Conservation (phyloP, 2,888 invertebrate species). For the Brachyptera putata region DNA sequence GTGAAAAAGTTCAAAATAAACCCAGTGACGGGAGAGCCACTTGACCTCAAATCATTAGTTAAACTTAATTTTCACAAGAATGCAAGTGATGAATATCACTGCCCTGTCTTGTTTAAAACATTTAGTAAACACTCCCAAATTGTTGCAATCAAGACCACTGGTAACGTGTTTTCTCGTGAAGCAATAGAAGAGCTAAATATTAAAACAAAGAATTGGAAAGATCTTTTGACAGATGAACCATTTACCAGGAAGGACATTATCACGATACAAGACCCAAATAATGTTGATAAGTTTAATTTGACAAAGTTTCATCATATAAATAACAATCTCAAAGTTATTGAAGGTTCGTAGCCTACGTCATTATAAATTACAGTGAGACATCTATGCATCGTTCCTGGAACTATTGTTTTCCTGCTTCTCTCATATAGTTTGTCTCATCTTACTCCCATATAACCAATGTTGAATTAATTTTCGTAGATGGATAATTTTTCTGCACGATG, state of each 20-base stretch:
- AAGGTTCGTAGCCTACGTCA: slow-evolving; percentile 51
- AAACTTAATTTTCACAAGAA: slow-evolving; percentile 89
- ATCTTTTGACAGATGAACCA: slow-evolving; percentile 83
- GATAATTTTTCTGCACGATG: no score
- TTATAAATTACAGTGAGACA: neutral
- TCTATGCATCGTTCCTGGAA: no score
- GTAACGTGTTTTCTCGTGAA: slow-evolving; percentile 93
- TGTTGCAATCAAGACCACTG: slow-evolving; percentile 82
- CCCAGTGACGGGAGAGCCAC: slow-evolving; percentile 87
- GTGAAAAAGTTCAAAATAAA: slow-evolving; percentile 88
- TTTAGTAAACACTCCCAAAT: slow-evolving; percentile 94
- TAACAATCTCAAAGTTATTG: slow-evolving; percentile 81
- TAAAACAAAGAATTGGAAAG: slow-evolving; percentile 90
- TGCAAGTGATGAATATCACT: slow-evolving; percentile 77
- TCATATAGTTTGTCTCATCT: no score
- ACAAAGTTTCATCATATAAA: slow-evolving; percentile 90
- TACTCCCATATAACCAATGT: no score
- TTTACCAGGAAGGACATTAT: slow-evolving; percentile 89
- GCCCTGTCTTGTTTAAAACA: slow-evolving; percentile 87
- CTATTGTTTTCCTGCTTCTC: no score
- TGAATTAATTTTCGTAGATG: no score
- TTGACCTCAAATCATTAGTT: slow-evolving; percentile 74
- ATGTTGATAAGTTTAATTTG: slow-evolving; percentile 91
- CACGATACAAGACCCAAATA: slow-evolving; percentile 83
- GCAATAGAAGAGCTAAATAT: slow-evolving; percentile 75